phyloP scores from a whole-genome alignment of 2,888 invertebrate genomes.

The Rugalucina vietnamica region DNA sequence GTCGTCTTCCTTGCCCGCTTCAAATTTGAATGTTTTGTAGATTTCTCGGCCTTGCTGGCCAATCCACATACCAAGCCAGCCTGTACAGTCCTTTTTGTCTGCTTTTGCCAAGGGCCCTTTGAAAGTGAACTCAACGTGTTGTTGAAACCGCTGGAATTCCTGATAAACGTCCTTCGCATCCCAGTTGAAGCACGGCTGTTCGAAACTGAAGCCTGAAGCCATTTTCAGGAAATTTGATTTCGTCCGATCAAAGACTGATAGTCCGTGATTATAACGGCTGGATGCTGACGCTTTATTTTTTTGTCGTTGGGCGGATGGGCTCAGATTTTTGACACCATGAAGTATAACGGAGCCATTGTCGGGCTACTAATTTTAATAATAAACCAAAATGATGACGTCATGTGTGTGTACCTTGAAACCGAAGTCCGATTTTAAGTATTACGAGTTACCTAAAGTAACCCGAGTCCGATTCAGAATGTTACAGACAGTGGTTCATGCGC shows the following conservation, averaged over 20 bases:
- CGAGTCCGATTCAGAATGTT: too few species aligned
- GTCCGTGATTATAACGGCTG: background rate
- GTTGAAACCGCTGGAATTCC: constrained; percentile 43
- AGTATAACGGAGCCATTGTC: background rate
- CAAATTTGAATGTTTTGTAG: constrained; percentile 59
- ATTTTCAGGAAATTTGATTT: background rate
- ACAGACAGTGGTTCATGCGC: too few species aligned
- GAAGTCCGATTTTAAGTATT: background rate
- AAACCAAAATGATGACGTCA: background rate
- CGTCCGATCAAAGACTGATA: background rate
- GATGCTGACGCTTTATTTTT: background rate
- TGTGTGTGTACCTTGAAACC: background rate
- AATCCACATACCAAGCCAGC: constrained; percentile 59
- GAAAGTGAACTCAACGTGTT: constrained; percentile 46
- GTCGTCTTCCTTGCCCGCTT: constrained; percentile 45
- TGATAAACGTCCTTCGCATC: constrained; percentile 24
- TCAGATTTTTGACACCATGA: constrained; percentile 1
- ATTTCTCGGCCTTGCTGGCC: constrained; percentile 61
- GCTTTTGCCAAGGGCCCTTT: constrained; percentile 28
- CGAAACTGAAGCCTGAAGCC: constrained; percentile 27
- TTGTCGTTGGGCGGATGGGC: background rate
- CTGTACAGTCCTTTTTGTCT: constrained; percentile 20
- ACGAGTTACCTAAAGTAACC: background rate
- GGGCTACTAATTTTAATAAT: background rate
- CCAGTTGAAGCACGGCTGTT: constrained; percentile 30